Evolutionary conservation across 2,797 vertebrate genomes (phyloP).

Genomic region (Nannoperca australis): DNA sequence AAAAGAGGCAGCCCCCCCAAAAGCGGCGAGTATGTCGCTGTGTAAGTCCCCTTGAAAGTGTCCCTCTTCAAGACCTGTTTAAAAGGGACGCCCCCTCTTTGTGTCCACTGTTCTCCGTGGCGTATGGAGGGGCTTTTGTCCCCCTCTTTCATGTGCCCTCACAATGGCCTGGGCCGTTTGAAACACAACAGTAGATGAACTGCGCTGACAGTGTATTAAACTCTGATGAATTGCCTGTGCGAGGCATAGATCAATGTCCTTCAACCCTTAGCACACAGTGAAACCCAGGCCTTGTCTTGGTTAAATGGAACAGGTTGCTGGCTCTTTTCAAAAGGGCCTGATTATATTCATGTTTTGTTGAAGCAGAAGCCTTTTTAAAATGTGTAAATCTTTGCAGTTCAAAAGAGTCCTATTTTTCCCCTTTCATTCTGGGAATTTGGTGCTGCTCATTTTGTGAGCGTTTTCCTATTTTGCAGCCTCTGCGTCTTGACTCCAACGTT

Average conservation of each 20-base stretch:
- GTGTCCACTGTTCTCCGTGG: conserved; percentile 85
- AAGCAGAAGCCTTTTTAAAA: conserved; percentile 86
- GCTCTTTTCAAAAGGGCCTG: conserved; percentile 80
- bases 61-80: conserved; percentile 86
- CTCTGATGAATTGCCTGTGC: conserved; percentile 88
- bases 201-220: conserved; percentile 91
- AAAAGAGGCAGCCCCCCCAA: conserved; percentile 75
- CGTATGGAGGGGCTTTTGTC: conserved; percentile 87
- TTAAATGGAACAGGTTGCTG: conserved; percentile 86
- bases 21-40: conserved; percentile 80
- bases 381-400: conserved; percentile 84
- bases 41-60: conserved; percentile 87
- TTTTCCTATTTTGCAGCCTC: conserved; percentile 46
- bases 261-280: conserved; percentile 85
- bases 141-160: conserved; percentile 85
- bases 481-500: conserved; percentile 37
- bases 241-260: conserved; percentile 88
- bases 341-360: conserved; percentile 89
- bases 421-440: conserved; percentile 72
- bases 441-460: conserved; percentile 71
- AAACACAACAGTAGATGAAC: conserved; percentile 90
- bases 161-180: conserved; percentile 85
- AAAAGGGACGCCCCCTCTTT: conserved; percentile 89
- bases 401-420: conserved; percentile 69
- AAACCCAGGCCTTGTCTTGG: conserved; percentile 82